These are phyloP conservation scores for Drosophila takahashii DNA, from an alignment of 1,140 invertebrate genomes.

Conservation along the genomic window DNA sequence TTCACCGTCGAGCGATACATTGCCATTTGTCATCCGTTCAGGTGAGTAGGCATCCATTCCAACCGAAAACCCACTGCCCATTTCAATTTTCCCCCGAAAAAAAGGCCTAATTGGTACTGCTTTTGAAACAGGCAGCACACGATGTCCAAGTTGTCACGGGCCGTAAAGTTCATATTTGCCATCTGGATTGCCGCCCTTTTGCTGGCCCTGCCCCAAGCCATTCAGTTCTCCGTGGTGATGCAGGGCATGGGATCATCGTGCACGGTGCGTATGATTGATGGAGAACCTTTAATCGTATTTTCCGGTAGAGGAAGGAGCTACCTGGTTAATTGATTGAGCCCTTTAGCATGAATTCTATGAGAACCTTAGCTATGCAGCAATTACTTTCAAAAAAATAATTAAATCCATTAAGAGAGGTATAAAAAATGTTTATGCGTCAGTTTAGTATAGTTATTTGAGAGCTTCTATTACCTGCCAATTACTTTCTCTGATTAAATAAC, in stretches of 20 bases:
- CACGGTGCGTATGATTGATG: slow-evolving; percentile 72
- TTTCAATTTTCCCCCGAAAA: slow-evolving; percentile 1
- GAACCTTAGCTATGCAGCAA: too few relatives aligned
- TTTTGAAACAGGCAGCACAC: slow-evolving; percentile 88
- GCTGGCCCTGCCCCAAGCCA: slow-evolving; percentile 92
- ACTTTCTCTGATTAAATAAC: too few relatives aligned
- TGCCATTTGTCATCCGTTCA: slow-evolving; percentile 93
- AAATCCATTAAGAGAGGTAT: too few relatives aligned
- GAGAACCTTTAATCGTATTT: slow-evolving; percentile 1
- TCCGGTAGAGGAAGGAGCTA: not conserved
- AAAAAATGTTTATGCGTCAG: too few relatives aligned
- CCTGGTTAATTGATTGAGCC: slow-evolving; percentile 17
- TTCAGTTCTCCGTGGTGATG: slow-evolving; percentile 89
- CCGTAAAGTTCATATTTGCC: slow-evolving; percentile 89
- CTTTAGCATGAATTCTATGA: not conserved
- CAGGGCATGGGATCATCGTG: slow-evolving; percentile 85
- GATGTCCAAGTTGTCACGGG: slow-evolving; percentile 92
- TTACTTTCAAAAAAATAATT: too few relatives aligned
- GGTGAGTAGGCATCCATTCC: slow-evolving; percentile 68
- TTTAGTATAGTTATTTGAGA: too few relatives aligned
- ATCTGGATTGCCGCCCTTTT: slow-evolving; percentile 90
- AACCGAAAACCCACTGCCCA: not conserved
- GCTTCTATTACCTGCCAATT: too few relatives aligned
- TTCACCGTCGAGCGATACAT: slow-evolving; percentile 94
- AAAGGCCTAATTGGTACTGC: slow-evolving; percentile 47